phyloP scores from a whole-genome alignment of 2,113 vertebrate genomes.

The Syrrhaptes paradoxus region DNA sequence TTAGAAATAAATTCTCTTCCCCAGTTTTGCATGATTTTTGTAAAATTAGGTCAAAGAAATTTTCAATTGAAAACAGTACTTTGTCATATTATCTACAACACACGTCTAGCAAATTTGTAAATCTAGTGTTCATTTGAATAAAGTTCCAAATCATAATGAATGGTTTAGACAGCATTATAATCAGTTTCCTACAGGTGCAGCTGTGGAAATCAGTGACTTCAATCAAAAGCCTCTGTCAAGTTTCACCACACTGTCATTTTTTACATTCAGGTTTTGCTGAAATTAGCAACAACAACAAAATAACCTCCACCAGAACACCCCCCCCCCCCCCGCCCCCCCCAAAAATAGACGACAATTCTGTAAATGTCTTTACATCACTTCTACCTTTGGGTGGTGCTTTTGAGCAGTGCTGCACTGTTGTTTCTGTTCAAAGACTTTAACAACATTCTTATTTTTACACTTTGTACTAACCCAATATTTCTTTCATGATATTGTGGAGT shows the following conservation, averaged over 20 bases:
- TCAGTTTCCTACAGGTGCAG: constrained; percentile 91
- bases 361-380: constrained; percentile 61
- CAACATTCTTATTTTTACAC: constrained; percentile 43
- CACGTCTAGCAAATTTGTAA: constrained; percentile 89
- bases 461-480: constrained; percentile 78
- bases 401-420: constrained; percentile 74
- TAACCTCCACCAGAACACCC: too few relatives aligned
- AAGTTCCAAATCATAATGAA: constrained; percentile 89
- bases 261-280: constrained; percentile 81
- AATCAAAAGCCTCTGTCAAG: constrained; percentile 87
- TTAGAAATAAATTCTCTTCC: constrained; percentile 56
- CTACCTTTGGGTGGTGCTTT: constrained; percentile 85
- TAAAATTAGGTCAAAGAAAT: constrained; percentile 79
- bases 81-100: constrained; percentile 82
- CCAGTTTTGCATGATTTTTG: constrained; percentile 64
- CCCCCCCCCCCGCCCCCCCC: too few relatives aligned
- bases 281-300: constrained; percentile 70
- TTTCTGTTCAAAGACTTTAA: neutral
- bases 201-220: constrained; percentile 90
- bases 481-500: constrained; percentile 74
- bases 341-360: too few relatives aligned
- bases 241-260: constrained; percentile 82
- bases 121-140: constrained; percentile 85
- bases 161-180: constrained; percentile 92
- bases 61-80: constrained; percentile 75